Percentiles rank a stretch among this genome's conserved stretches.
Conservation (phyloP, 2,113 vertebrate species). For the Pipa parva region DNA sequence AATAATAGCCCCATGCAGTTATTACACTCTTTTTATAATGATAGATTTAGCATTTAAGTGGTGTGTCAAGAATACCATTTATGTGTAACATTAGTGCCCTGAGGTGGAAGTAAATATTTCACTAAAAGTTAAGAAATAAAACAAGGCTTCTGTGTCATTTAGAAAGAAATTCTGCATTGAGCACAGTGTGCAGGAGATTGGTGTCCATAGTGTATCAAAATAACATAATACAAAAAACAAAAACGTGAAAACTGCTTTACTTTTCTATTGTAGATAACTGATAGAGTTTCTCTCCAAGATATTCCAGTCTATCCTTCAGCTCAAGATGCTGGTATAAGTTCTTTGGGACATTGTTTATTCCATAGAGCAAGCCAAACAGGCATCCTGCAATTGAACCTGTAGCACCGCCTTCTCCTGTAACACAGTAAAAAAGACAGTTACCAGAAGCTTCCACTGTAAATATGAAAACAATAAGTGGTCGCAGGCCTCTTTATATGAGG, state of each 20-base stretch:
- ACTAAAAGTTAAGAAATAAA: too few relatives aligned
- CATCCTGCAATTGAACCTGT: conserved; percentile 87
- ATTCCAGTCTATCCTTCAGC: conserved; percentile 71
- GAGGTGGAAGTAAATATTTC: too few relatives aligned
- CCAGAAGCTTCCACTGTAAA: background rate
- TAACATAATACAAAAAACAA: conserved; percentile 48
- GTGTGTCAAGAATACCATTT: too few relatives aligned
- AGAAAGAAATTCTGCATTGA: too few relatives aligned
- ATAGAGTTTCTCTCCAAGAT: conserved; percentile 76
- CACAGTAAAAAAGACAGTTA: conserved; percentile 37
- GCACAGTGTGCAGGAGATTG: background rate
- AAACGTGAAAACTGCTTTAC: conserved; percentile 64
- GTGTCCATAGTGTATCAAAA: conserved; percentile 42
- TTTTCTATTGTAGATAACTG: conserved; percentile 79
- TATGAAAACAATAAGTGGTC: too few relatives aligned
- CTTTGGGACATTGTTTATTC: conserved; percentile 69
- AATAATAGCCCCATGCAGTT: too few relatives aligned
- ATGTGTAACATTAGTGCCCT: too few relatives aligned
- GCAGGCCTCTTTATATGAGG: too few relatives aligned
- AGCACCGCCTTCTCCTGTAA: conserved; percentile 81
- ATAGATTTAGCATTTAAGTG: too few relatives aligned
- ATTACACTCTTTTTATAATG: too few relatives aligned
- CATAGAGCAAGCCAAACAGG: conserved; percentile 84
- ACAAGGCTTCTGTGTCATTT: too few relatives aligned
- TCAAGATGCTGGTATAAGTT: conserved; percentile 81